A percentile compares a stretch with the other conserved stretches of the same genome.
Evolutionary conservation across 2,797 vertebrate species (phyloP).

Genomic region (Carcharodon carcharias): DNA sequence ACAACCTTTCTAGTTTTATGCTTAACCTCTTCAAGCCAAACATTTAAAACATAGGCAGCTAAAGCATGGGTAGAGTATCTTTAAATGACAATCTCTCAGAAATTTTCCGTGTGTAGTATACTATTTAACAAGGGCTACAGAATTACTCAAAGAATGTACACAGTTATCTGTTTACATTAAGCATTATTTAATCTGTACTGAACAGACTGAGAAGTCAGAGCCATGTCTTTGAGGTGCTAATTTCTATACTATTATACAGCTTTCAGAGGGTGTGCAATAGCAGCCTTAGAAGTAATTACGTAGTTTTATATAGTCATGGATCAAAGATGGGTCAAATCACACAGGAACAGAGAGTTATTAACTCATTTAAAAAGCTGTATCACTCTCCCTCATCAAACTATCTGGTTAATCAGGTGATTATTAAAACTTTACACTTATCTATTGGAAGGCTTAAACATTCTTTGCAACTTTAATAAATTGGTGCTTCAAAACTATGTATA

Average conservation of each 20-base stretch:
- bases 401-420: constrained; percentile 2
- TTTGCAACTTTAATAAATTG: background rate
- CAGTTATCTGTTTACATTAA: background rate
- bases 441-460: background rate
- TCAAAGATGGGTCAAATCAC: background rate
- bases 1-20: background rate
- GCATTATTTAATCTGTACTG: background rate
- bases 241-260: background rate
- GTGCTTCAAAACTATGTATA: background rate
- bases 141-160: constrained; percentile 16
- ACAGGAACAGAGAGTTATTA: background rate
- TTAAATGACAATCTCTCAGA: background rate
- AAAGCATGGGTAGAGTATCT: background rate
- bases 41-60: background rate
- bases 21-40: background rate
- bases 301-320: background rate
- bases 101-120: background rate
- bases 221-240: background rate
- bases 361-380: background rate
- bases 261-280: background rate
- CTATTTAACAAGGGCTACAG: background rate
- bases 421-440: background rate
- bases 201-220: background rate
- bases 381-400: background rate
- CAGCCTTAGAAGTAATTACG: background rate